A percentile compares a stretch with the other conserved stretches of the same genome.
phyloP scores from a whole-genome alignment of 1,140 invertebrate species.

The Heliconius congener region DNA sequence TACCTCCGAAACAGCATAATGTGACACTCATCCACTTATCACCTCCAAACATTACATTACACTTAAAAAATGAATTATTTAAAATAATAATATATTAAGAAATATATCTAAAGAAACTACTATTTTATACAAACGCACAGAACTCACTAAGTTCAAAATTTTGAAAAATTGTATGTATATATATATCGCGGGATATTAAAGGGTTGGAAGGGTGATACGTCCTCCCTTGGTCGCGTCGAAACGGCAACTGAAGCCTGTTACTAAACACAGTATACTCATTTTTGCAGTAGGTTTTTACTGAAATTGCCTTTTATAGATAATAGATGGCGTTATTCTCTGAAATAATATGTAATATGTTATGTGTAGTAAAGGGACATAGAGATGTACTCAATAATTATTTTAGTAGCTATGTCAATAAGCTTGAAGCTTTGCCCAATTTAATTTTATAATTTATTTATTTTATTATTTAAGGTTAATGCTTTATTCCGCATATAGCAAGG shows the following conservation, averaged over 20 bases:
- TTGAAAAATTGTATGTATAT: not conserved
- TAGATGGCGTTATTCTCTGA: conserved; percentile 41
- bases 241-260: conserved; percentile 48
- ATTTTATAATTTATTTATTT: too few species aligned
- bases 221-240: conserved; percentile 20
- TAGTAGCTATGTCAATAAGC: too few species aligned
- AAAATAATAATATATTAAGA: not conserved
- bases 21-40: conserved; percentile 31
- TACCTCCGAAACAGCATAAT: conserved; percentile 35
- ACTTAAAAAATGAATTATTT: not conserved
- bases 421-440: too few species aligned
- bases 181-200: conserved; percentile 2
- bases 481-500: too few species aligned
- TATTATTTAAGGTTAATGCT: too few species aligned
- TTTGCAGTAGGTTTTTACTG: conserved; percentile 32
- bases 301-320: conserved; percentile 29
- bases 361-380: too few species aligned
- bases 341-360: not conserved
- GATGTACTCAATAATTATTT: too few species aligned
- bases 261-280: conserved; percentile 44
- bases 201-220: conserved; percentile 7
- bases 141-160: not conserved
- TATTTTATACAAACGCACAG: not conserved
- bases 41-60: conserved; percentile 16
- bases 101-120: not conserved